phyloP scores from a whole-genome alignment of 1,140 invertebrate genomes.

The Drosophila jambulina region DNA sequence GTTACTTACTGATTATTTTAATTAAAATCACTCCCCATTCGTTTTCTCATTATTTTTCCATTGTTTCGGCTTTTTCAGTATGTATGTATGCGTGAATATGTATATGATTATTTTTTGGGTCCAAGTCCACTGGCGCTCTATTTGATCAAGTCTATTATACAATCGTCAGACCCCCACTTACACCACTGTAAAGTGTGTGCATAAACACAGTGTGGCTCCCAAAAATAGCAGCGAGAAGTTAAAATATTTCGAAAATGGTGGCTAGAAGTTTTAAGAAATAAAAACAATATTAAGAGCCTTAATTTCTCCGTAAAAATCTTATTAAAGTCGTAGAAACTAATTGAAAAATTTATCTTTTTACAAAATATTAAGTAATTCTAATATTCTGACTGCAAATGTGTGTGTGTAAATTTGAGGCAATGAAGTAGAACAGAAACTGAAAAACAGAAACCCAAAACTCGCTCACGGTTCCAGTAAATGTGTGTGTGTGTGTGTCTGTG shows the following conservation, averaged over 20 bases:
- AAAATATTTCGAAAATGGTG: neutral
- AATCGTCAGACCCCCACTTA: slow-evolving; percentile 17
- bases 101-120: slow-evolving; percentile 20
- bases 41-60: slow-evolving; percentile 11
- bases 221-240: neutral
- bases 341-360: neutral
- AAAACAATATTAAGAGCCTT: neutral
- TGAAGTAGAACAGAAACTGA: slow-evolving; percentile 72
- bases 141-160: slow-evolving; percentile 61
- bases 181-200: slow-evolving; percentile 11
- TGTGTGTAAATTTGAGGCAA: slow-evolving; percentile 45
- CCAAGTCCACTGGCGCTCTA: slow-evolving; percentile 38
- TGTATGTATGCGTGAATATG: neutral
- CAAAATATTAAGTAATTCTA: slow-evolving; percentile 8
- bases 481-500: slow-evolving; percentile 22
- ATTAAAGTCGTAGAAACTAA: too few relatives aligned
- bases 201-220: slow-evolving; percentile 4
- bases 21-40: slow-evolving; percentile 4
- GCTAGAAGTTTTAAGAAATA: neutral
- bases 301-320: too few relatives aligned
- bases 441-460: slow-evolving; percentile 54
- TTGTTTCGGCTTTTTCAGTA: slow-evolving; percentile 5
- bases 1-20: neutral
- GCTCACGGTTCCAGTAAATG: slow-evolving; percentile 17
- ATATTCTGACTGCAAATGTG: slow-evolving; percentile 6